Evolutionary conservation across 2,888 invertebrate species (phyloP), one percentile per base, ranked within the genome.

Genomic region (Leptopilina myrica): DNA sequence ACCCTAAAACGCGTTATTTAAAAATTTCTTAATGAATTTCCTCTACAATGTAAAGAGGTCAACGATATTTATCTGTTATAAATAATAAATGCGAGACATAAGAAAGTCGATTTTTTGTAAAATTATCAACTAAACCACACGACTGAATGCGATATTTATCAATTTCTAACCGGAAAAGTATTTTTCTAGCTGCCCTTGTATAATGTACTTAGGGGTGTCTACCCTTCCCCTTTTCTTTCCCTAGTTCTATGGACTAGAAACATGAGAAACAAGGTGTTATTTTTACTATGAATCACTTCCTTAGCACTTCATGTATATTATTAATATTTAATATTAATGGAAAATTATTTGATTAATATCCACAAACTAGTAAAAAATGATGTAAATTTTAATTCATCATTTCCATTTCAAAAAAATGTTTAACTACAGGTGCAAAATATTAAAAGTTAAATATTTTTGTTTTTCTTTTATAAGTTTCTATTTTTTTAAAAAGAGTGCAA

Each of bases 141-240:
- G 53, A 49, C 33, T 73, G 73, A 56, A 26, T n/a, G 9, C 7
- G 73, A 73, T 73, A 73, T 56, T 53, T 33, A 73, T 73, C 56
- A 53, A 33, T 56, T 56, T 56, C 53, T 3, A 73, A 33, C 26
- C 8, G 53, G 73, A 53, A 53, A 73, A 73, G 73, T 56, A 73
- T 53, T 73, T 73, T 73, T 73, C 73, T 73, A 26, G 33, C 33
- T 20, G 56, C 53, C 73, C 73, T 33, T 73, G 26, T 33, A 33
- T 2, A 33, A 33, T 33, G 56, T 73, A 56, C 11, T 33, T 53
- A 33, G 56, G 73, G 73, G 73, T 53, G 49, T 12, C 26, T 53
- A 73, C 73, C 73, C 73, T 73, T 33, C 53, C 14, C 33, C 53
- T 53, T n/a, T 73, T 69, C 49, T 69, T 33, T 49, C 73, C 53